A percentile compares a stretch with the other conserved stretches of the same genome.
phyloP scores from a whole-genome alignment of 2,888 invertebrate species.

The Trimorus sp. region DNA sequence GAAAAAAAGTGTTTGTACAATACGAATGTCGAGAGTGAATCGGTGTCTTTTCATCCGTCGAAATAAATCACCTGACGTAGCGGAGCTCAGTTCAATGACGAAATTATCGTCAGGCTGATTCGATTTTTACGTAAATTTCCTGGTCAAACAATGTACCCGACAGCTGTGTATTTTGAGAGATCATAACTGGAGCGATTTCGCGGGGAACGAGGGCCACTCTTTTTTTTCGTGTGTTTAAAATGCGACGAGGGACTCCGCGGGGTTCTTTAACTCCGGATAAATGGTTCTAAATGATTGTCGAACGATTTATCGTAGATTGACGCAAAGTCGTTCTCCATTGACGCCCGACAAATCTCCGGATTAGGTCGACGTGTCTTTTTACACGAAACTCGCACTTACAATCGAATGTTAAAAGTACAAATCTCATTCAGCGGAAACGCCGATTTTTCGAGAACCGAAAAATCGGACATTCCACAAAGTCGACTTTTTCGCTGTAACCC shows the following conservation, averaged over 20 bases:
- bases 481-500: too few species aligned
- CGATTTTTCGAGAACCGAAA: too few species aligned
- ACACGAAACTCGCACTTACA: constrained; percentile 27
- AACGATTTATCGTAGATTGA: constrained; percentile 58
- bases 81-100: too few species aligned
- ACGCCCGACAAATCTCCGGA: constrained; percentile 58
- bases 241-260: constrained; percentile 36
- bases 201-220: constrained; percentile 1
- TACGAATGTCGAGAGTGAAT: too few species aligned
- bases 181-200: too few species aligned
- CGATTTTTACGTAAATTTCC: too few species aligned
- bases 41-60: too few species aligned
- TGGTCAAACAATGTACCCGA: too few species aligned
- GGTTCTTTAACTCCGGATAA: constrained; percentile 51
- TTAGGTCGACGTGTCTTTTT: constrained; percentile 38
- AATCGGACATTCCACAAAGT: background rate
- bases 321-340: constrained; percentile 57
- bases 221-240: constrained; percentile 50
- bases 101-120: too few species aligned
- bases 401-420: constrained; percentile 35
- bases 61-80: too few species aligned
- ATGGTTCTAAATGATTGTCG: constrained; percentile 59
- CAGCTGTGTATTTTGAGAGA: too few species aligned
- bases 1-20: too few species aligned
- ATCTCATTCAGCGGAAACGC: background rate